Conservation (phyloP, 2,888 invertebrate genomes). For the Aspidiotus destructor region DNA sequence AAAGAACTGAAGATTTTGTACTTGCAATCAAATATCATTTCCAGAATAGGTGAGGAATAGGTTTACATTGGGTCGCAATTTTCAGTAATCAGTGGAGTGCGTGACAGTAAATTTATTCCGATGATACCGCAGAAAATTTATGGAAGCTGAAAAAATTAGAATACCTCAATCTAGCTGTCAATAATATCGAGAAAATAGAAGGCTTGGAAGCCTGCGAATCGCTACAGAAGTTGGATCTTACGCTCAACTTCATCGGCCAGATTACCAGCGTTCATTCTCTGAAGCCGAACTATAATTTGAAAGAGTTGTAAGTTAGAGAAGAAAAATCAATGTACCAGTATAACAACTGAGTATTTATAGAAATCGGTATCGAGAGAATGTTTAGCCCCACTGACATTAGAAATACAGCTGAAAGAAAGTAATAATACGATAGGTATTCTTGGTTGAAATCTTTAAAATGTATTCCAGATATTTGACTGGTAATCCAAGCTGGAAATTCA, state of each 20-base stretch:
- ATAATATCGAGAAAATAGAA: conserved; percentile 83
- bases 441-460: too few relatives aligned
- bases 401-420: too few relatives aligned
- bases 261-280: conserved; percentile 64
- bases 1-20: conserved; percentile 77
- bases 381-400: too few relatives aligned
- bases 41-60: conserved; percentile 57
- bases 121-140: conserved; percentile 61
- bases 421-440: too few relatives aligned
- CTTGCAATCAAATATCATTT: conserved; percentile 81
- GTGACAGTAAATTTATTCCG: background rate
- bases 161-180: conserved; percentile 81
- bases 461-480: conserved; percentile 45
- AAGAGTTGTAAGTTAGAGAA: conserved; percentile 48
- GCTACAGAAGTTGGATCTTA: conserved; percentile 79
- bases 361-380: too few relatives aligned
- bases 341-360: too few relatives aligned
- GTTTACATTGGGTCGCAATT: background rate
- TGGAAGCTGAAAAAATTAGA: conserved; percentile 72
- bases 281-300: conserved; percentile 54
- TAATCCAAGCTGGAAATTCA: conserved; percentile 81
- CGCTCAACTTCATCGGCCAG: conserved; percentile 85
- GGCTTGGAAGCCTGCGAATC: conserved; percentile 85
- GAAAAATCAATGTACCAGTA: too few relatives aligned
- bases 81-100: background rate